Conservation (phyloP, 2,113 vertebrate genomes). For the Baryphthengus martii region DNA sequence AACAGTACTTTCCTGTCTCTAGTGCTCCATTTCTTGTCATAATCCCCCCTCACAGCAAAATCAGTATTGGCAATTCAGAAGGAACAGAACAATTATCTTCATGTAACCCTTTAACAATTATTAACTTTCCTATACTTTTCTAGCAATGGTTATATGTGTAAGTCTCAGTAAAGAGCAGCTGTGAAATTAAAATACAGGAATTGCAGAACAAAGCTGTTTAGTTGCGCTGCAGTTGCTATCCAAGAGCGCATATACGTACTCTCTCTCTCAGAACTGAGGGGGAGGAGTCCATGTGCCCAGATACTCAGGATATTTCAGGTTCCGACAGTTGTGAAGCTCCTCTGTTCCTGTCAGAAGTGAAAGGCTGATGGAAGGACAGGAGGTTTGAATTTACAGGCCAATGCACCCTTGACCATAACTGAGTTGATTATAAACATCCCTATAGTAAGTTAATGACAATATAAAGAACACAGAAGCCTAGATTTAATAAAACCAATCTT, state of each 20-base stretch:
- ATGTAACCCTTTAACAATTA: constrained; percentile 63
- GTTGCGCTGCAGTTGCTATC: background rate
- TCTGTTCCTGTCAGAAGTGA: background rate
- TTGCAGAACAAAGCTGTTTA: background rate
- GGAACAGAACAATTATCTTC: constrained; percentile 57
- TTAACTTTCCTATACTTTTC: constrained; percentile 44
- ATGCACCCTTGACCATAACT: background rate
- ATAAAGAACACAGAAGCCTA: background rate
- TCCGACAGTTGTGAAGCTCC: background rate
- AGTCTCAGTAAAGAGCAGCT: constrained; percentile 41
- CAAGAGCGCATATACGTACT: fast-evolving
- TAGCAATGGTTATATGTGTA: background rate
- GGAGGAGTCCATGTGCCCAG: background rate
- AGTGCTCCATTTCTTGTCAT: constrained; percentile 52
- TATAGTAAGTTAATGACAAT: background rate
- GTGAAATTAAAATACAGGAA: constrained; percentile 36
- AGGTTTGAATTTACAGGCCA: constrained; percentile 13
- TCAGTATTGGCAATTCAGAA: constrained; percentile 48
- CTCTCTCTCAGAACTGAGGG: background rate
- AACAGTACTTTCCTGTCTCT: constrained; percentile 27
- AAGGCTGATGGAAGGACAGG: background rate
- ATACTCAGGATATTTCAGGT: background rate
- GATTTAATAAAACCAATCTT: fast-evolving
- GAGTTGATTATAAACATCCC: background rate
- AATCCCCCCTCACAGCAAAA: constrained; percentile 56